Percentiles rank a stretch among this genome's conserved stretches.
Evolutionary conservation across 2,888 invertebrate genomes (phyloP).

Genomic region (Scaptomyza polygonia): DNA sequence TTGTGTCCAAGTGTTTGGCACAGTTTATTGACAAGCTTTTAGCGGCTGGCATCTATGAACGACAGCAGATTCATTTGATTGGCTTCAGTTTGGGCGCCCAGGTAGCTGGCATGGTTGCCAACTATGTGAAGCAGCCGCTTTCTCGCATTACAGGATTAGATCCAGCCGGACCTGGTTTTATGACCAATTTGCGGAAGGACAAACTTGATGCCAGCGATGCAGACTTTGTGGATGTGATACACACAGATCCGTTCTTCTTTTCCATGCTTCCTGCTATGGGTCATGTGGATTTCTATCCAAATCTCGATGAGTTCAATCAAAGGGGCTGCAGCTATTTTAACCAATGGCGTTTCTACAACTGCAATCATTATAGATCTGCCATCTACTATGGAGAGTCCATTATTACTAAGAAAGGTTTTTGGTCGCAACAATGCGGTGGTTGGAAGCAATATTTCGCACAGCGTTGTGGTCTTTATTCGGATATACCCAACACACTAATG

Average conservation of each 20-base stretch:
- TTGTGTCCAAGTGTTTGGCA: conserved; percentile 87
- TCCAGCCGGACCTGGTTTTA: conserved; percentile 88
- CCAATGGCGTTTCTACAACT: conserved; percentile 84
- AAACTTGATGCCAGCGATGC: conserved; percentile 87
- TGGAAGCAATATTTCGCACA: conserved; percentile 86
- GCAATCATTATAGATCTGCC: conserved; percentile 87
- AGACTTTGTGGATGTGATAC: conserved; percentile 87
- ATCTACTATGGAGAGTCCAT: conserved; percentile 87
- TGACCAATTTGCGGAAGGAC: conserved; percentile 83
- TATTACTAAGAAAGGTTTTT: conserved; percentile 85
- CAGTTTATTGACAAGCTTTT: conserved; percentile 86
- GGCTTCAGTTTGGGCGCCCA: conserved; percentile 89
- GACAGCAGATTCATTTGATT: conserved; percentile 86
- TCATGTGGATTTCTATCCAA: conserved; percentile 86
- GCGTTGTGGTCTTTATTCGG: conserved; percentile 82
- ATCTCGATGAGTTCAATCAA: conserved; percentile 85
- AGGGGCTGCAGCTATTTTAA: conserved; percentile 85
- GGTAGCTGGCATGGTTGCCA: conserved; percentile 85
- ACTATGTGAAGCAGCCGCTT: conserved; percentile 85
- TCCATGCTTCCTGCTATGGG: conserved; percentile 86
- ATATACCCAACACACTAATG: conserved; percentile 80
- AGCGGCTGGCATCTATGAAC: conserved; percentile 80
- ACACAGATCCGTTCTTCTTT: conserved; percentile 87
- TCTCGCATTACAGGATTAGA: conserved; percentile 87
- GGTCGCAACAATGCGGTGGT: conserved; percentile 85